Evolutionary conservation across 2,797 vertebrate genomes (phyloP).

Genomic region (Steatocranus sp.): DNA sequence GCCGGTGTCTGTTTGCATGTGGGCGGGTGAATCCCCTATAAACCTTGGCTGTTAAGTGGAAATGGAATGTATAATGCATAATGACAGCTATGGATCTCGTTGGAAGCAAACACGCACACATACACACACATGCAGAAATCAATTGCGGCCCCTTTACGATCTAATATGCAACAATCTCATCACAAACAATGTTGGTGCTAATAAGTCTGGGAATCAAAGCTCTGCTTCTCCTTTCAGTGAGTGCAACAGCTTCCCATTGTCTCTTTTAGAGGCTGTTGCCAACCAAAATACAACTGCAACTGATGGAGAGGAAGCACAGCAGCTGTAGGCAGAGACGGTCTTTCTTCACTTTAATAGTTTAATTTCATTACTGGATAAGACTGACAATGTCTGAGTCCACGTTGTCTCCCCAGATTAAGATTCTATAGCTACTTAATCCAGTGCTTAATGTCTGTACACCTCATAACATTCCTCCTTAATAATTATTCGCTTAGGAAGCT

Average conservation of each 20-base stretch:
- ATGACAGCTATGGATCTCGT: conserved; percentile 26
- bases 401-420: not conserved
- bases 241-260: not conserved
- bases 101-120: conserved; percentile 11
- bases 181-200: not conserved
- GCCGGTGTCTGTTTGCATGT: not conserved
- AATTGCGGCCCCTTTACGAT: not conserved
- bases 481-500: not conserved
- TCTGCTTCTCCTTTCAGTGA: not conserved
- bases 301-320: not conserved
- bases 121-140: not conserved
- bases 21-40: conserved; percentile 13
- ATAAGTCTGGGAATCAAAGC: conserved; percentile 31
- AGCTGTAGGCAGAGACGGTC: not conserved
- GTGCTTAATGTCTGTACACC: not conserved
- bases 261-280: not conserved
- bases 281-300: not conserved
- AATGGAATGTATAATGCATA: conserved; percentile 11
- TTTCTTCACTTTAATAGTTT: not conserved
- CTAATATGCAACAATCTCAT: not conserved
- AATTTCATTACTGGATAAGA: conserved; percentile 11
- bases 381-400: conserved; percentile 2
- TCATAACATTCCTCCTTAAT: not conserved
- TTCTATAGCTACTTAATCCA: not conserved
- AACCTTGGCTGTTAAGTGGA: conserved; percentile 16